Conservation (phyloP, 2,113 vertebrate species). For the Myiopsitta monachus region DNA sequence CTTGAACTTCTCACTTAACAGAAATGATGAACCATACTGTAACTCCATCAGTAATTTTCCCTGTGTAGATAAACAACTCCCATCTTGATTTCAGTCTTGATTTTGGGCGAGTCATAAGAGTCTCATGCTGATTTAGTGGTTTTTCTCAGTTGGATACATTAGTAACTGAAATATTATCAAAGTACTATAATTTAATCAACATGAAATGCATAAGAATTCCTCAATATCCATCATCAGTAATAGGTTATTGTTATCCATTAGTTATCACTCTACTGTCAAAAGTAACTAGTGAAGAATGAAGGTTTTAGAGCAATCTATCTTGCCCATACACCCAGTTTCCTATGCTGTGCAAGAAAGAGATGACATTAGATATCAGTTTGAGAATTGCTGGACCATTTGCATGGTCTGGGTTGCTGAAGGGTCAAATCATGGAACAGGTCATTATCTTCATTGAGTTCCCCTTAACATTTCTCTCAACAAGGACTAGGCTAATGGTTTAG, state of each 20-base stretch:
- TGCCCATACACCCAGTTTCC: background rate
- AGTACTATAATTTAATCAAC: background rate
- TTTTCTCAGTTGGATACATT: background rate
- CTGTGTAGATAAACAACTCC: background rate
- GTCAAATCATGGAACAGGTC: background rate
- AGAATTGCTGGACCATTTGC: background rate
- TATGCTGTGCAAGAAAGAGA: accelerated
- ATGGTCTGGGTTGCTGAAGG: background rate
- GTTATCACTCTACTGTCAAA: background rate
- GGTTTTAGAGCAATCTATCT: background rate
- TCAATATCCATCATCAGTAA: background rate
- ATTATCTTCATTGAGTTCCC: background rate
- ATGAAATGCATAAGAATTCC: background rate
- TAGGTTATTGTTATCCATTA: background rate
- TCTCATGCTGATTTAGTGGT: background rate
- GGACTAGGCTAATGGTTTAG: background rate
- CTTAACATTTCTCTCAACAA: background rate
- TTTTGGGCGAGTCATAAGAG: background rate
- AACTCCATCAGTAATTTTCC: background rate
- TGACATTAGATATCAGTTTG: background rate
- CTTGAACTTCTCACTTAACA: background rate
- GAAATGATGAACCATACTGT: background rate
- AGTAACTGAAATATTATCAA: background rate
- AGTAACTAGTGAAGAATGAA: background rate
- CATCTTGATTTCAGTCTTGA: background rate